A percentile compares a stretch with the other conserved stretches of the same genome.
phyloP scores from a whole-genome alignment of 2,888 invertebrate species.

The Nemapogon koenigi region DNA sequence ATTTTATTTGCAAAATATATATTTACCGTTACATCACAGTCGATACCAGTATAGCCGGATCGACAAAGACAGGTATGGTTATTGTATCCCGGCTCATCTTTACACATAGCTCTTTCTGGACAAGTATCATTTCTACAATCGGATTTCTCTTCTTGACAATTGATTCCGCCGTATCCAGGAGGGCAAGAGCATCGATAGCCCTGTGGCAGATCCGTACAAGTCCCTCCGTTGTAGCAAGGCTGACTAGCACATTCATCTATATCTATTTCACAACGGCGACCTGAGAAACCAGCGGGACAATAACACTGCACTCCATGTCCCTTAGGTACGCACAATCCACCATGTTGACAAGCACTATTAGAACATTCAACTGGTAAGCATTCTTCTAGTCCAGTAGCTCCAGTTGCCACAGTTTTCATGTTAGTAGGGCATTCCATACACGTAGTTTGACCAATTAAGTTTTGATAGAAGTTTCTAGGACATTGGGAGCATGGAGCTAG shows the following conservation, averaged over 20 bases:
- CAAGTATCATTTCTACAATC: constrained; percentile 92
- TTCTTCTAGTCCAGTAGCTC: constrained; percentile 82
- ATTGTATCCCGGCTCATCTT: constrained; percentile 88
- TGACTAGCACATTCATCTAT: constrained; percentile 94
- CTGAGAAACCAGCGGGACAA: constrained; percentile 94
- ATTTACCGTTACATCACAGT: constrained; percentile 86
- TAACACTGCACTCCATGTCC: constrained; percentile 90
- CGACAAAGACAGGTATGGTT: constrained; percentile 93
- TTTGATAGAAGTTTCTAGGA: constrained; percentile 91
- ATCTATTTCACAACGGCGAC: constrained; percentile 91
- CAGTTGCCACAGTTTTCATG: constrained; percentile 83
- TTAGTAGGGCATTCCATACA: constrained; percentile 92
- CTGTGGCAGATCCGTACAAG: constrained; percentile 90
- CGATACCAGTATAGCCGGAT: constrained; percentile 92
- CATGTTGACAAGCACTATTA: constrained; percentile 88
- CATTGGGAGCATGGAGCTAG: constrained; percentile 93
- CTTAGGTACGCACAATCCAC: constrained; percentile 88
- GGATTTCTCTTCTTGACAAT: constrained; percentile 92
- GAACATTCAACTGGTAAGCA: constrained; percentile 89
- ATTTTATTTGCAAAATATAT: no score
- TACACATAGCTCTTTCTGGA: constrained; percentile 96
- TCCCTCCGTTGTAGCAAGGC: constrained; percentile 93
- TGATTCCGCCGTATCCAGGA: constrained; percentile 87
- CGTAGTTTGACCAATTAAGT: constrained; percentile 80
- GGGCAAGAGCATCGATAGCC: constrained; percentile 91